Base-by-base conservation (phyloP, 2,888 invertebrate genomes). In the Spodoptera exigua region DNA sequence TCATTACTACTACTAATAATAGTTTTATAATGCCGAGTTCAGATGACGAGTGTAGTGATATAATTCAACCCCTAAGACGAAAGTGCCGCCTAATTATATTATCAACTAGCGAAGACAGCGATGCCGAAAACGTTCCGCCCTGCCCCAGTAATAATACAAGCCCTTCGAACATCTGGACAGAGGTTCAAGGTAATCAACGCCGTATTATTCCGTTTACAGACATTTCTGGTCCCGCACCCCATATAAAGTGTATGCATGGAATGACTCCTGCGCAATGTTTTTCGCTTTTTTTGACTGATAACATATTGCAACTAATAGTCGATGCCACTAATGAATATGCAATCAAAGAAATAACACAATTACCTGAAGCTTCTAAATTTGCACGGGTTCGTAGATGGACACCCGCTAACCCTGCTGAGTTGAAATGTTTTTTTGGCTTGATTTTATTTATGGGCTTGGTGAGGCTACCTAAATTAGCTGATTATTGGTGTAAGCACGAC, bases 361-460 rank as follows among this genome's bases (percentile, higher is more conserved):
- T 16, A 17, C 21, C 44, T 21, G 44, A 44, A 21, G 44, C 44
- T 44, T 44, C 44, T 21, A 44, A 44, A 44, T 21, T 21, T 44
- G 46, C 46, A 35, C 35, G 51, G n/a, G 16, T 46, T 21, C 45
- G 39, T 21, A 17, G 17, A 18, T 58, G 58, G 58, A 27, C n/a
- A 16, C 51, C 51, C 2, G 46, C 58, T 39, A 39, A 39, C 16
- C 61, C 54, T 18, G 35, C 61, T 32, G 73, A 74, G 36, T 61
- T 74, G 18, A 67, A 74, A 64, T 53, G 44, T 7, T 69, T 76
- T 36, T 70, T 76, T 61, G 72, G 75, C 11, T 44, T 78, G 40
- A 55, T 79, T 5, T 35, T 76, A 2, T 71, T 52, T 37, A 76
- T 78, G 77, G 76, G 76, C 5, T 58, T 80, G 9, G 74, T 78